phyloP scores from a whole-genome alignment of 2,888 invertebrate genomes.

The Ennomos quercinarius region DNA sequence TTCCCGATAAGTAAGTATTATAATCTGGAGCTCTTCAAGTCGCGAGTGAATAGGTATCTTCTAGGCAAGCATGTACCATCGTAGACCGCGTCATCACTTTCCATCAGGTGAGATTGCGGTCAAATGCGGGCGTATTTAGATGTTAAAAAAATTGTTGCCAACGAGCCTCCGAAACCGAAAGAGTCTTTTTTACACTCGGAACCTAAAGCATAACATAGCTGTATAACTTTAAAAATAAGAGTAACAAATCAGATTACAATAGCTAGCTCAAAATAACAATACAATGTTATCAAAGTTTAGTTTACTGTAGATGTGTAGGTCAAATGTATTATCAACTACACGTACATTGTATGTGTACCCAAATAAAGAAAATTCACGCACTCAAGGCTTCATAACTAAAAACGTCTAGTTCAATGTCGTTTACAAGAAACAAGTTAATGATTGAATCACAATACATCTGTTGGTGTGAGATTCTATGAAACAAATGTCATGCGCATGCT shows the following conservation, averaged over 20 bases:
- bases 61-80: too few relatives aligned
- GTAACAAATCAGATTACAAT: constrained; percentile 52
- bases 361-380: constrained; percentile 32
- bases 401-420: constrained; percentile 64
- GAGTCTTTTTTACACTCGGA: too few relatives aligned
- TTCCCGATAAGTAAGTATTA: too few relatives aligned
- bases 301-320: constrained; percentile 24
- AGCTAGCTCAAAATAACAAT: constrained; percentile 30
- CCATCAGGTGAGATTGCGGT: too few relatives aligned
- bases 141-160: too few relatives aligned
- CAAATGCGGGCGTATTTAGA: too few relatives aligned
- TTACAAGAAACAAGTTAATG: constrained; percentile 49
- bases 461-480: constrained; percentile 44
- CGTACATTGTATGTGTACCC: constrained; percentile 6
- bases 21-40: too few relatives aligned
- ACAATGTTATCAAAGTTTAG: constrained; percentile 28
- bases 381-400: constrained; percentile 62
- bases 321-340: constrained; percentile 22
- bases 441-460: constrained; percentile 52
- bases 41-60: too few relatives aligned
- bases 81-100: too few relatives aligned
- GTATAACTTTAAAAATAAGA: constrained; percentile 46
- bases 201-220: neutral
- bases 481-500: constrained; percentile 43
- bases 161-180: too few relatives aligned